phyloP scores from a whole-genome alignment of 1,140 invertebrate genomes.

The Metopolophium dirhodum region DNA sequence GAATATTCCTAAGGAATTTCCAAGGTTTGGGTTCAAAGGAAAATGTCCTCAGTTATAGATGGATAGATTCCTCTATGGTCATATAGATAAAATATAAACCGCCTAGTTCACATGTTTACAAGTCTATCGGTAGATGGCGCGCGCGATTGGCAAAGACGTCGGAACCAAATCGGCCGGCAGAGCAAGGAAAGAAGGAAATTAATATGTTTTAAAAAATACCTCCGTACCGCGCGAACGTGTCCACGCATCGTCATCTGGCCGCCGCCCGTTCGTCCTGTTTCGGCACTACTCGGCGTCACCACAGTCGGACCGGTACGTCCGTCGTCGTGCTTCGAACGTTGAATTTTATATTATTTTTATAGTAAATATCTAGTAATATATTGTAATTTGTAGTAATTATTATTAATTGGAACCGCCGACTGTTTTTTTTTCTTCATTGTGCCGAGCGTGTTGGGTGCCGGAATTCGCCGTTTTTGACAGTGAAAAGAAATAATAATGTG shows the following conservation, averaged over 20 bases:
- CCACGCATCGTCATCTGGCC: background rate
- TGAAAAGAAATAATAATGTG: background rate
- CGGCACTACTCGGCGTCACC: background rate
- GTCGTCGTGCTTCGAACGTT: background rate
- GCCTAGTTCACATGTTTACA: background rate
- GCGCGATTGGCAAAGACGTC: background rate
- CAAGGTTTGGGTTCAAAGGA: background rate
- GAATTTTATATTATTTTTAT: background rate
- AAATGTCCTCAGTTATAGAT: background rate
- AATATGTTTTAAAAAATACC: conserved; percentile 22
- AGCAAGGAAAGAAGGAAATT: background rate
- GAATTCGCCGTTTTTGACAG: background rate
- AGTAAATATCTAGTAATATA: no score
- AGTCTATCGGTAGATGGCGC: background rate
- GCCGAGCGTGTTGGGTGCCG: background rate
- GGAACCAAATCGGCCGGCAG: background rate
- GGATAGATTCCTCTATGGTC: no score
- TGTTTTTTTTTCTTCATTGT: background rate
- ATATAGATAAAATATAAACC: background rate
- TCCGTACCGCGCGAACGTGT: background rate
- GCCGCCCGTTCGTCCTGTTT: conserved; percentile 27
- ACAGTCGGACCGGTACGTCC: background rate
- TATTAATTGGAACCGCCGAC: background rate
- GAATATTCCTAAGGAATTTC: background rate
- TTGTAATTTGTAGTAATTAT: background rate